Evolutionary conservation across 2,797 vertebrate species (phyloP).

Genomic region (Euphonia xanthogaster): DNA sequence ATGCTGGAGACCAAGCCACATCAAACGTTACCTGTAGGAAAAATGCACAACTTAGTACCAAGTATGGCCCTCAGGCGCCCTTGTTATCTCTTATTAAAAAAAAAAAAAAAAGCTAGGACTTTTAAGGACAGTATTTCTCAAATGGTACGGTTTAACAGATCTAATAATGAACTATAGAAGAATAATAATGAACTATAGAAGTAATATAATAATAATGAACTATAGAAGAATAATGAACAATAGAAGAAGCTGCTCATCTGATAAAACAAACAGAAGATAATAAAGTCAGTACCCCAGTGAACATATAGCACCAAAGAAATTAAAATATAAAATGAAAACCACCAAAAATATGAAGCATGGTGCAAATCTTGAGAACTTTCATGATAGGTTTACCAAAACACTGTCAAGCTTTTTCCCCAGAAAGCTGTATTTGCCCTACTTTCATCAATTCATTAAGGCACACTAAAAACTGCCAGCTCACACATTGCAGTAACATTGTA

Average conservation of each 20-base stretch:
- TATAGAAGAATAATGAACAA: too few relatives aligned
- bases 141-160: neutral
- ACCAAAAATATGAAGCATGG: neutral
- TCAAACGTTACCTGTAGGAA: conserved; percentile 90
- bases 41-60: neutral
- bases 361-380: neutral
- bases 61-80: neutral
- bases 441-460: neutral
- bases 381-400: neutral
- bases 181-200: neutral
- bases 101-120: neutral
- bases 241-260: neutral
- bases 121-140: neutral
- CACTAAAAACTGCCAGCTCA: neutral
- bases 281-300: neutral
- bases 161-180: neutral
- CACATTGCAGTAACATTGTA: neutral
- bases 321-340: neutral
- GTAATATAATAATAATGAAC: neutral
- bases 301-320: neutral
- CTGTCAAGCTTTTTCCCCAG: neutral
- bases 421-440: neutral
- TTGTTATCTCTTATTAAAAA: neutral
- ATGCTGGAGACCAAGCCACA: conserved; percentile 90
- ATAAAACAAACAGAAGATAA: neutral